phyloP scores from a whole-genome alignment of 2,888 invertebrate genomes.

The Sarcophaga rosellei region DNA sequence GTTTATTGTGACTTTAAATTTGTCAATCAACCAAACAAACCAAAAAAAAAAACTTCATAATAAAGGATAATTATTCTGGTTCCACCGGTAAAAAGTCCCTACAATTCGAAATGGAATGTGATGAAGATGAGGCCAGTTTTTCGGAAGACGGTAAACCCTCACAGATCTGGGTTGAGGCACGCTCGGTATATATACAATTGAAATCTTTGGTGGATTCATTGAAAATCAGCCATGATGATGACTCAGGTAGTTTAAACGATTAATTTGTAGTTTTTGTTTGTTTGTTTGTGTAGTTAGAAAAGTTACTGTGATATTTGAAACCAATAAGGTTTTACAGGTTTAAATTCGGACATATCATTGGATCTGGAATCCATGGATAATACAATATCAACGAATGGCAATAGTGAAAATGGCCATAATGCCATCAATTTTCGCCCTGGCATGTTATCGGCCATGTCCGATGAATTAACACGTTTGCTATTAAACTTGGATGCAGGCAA shows the following conservation, averaged over 20 bases:
- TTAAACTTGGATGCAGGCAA: constrained; percentile 88
- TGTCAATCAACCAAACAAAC: background rate
- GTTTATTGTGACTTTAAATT: constrained; percentile 13
- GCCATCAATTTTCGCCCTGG: constrained; percentile 84
- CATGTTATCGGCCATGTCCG: constrained; percentile 87
- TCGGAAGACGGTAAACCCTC: constrained; percentile 80
- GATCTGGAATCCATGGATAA: constrained; percentile 83
- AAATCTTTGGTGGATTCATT: constrained; percentile 88
- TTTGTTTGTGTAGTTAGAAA: constrained; percentile 52
- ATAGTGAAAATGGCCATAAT: constrained; percentile 70
- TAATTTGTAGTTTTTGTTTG: background rate
- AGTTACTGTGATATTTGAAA: constrained; percentile 60
- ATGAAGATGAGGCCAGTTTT: constrained; percentile 84
- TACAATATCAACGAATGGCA: constrained; percentile 77
- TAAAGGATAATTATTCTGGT: constrained; percentile 77
- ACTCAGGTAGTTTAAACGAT: constrained; percentile 83
- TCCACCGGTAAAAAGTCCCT: constrained; percentile 84
- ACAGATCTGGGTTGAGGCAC: constrained; percentile 86
- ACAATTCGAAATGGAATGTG: constrained; percentile 94
- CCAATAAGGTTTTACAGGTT: constrained; percentile 80
- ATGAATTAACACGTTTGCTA: constrained; percentile 88
- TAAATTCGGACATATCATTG: constrained; percentile 87
- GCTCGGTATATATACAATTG: constrained; percentile 88
- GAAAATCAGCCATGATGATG: constrained; percentile 89
- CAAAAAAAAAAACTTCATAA: constrained; percentile 16